phyloP scores from a whole-genome alignment of 2,113 vertebrate species.

The Vulpes vulpes region DNA sequence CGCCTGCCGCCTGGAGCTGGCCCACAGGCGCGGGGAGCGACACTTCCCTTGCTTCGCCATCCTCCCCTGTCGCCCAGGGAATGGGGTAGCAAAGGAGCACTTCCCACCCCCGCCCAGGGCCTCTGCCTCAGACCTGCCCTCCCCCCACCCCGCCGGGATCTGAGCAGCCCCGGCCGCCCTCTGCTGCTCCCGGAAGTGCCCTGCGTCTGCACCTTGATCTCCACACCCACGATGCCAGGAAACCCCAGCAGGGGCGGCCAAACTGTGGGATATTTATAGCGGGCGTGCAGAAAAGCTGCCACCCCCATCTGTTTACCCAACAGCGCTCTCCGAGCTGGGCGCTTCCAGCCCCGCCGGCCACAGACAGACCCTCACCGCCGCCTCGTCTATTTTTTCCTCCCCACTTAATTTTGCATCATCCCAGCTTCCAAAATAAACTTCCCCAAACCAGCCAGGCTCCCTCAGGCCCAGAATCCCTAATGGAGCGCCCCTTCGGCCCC shows the following conservation, averaged over 20 bases:
- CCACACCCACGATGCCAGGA: conserved; percentile 79
- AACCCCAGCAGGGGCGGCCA: conserved; percentile 45
- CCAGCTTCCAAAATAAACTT: conserved; percentile 84
- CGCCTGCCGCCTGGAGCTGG: not conserved
- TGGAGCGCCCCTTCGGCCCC: conserved; percentile 59
- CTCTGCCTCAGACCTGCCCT: not conserved
- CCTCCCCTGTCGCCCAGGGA: no score
- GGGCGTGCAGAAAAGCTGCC: conserved; percentile 61
- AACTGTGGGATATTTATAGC: conserved; percentile 76
- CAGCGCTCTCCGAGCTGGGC: conserved; percentile 20
- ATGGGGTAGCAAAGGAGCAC: not conserved
- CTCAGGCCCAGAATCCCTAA: conserved; percentile 66
- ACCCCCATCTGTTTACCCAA: conserved; percentile 75
- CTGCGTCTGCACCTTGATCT: conserved; percentile 66
- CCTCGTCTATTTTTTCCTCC: conserved; percentile 84
- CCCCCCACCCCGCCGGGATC: not conserved
- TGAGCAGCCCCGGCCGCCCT: not conserved
- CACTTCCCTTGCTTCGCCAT: no score
- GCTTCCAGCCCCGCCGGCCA: conserved; percentile 72
- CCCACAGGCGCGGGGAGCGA: accelerated
- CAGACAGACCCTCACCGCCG: conserved; percentile 81
- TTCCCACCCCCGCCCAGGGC: not conserved
- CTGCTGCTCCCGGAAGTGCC: conserved; percentile 45
- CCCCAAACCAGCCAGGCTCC: conserved; percentile 70
- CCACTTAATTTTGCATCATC: conserved; percentile 83